Evolutionary conservation across 1,140 invertebrate genomes (phyloP), one percentile per base, ranked within the genome.

Genomic region (Drosophila lacertosa): DNA sequence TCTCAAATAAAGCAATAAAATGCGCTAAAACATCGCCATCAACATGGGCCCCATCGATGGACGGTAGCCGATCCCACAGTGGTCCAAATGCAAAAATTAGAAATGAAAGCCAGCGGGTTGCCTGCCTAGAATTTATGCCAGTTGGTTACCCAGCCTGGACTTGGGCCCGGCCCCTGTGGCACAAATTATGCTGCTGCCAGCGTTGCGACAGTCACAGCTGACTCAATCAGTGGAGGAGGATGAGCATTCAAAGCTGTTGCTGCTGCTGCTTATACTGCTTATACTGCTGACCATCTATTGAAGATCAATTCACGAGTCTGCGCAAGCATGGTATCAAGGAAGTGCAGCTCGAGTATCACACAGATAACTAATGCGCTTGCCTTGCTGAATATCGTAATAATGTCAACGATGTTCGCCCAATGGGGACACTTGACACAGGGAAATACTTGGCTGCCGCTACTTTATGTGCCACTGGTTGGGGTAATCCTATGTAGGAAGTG

Each of bases 1-100:
- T 88, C 81, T 64, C 69, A 86, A 88, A 86, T 86, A 81, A 88
- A 86, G 81, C 81, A 88, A 86, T 86, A 86, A 86, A 86, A 77
- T 86, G 68, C 65, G 69, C 73, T 74, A 86, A 84, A 86, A 67
- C 82, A 86, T 84, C 73, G 81, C 57, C 81, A 60, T 55, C 63
- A 53, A 63, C 55, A 58, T 45, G 15, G 20, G 55, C 55, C 24
- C 53, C 15, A 45, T 58, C 40, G 59, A 13, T 32, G 40, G 54
- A 72, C 67, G 60, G 72, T 69, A 74, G 72, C 72, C 64, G 45
- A 62, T 70, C 59, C 50, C 69, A 51, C 77, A 60, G 22, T 82
- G 74, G 59, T 74, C 75, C 70, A 79, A 84, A 82, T 83, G 79
- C 79, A 84, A 71, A 83, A 82, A 84, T 84, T 84, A 86, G 72